Base-by-base conservation (phyloP, 1,140 invertebrate genomes). In the Leptonema lineaticorne region DNA sequence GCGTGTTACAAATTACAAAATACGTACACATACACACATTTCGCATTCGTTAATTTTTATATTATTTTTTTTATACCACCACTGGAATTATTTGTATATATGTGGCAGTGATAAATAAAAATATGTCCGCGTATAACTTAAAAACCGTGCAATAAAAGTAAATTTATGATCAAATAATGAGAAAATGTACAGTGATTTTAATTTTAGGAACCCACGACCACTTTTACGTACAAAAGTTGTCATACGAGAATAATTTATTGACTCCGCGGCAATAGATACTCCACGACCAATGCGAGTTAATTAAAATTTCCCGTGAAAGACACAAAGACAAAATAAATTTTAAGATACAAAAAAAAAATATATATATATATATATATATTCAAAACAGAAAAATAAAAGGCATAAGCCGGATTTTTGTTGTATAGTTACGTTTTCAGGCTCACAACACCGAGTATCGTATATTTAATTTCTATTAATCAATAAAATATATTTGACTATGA, bases 141-240 rank as follows among this genome's bases (percentile, higher is more conserved):
- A 53, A 22, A 53, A 53, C 22, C 27, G 6, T 11, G 50, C 27
- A 53, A 53, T 53, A 53, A 53, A 53, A 53, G 20, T 22, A 24
- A 24, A 53, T 53, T 53, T 53, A 53, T 26, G 20, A 11, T 4
- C 20, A 53, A 53, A 53, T 53, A 53, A 53, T 53, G 22, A 53
- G 50, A 53, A 53, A 53, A 53, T 53, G 37, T 41, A 41, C 37
- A 53, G 27, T 53, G 20, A 53, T 53, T 24, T 53, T 53, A 53
- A 53, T 53, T 41, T 41, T 41, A 24, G 22, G 22, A 24, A 53
- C 20, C 37, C 37, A n/a, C 37, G 22, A 22, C 22, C 22, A 53
- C 50, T 53, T 53, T 53, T 26, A 53, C 50, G 50, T 53, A 53
- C 50, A 24, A 53, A 53, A 53, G 50, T 53, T 53, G 50, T 53